A percentile compares a stretch with the other conserved stretches of the same genome.
Evolutionary conservation across 2,797 vertebrate species (phyloP).

Genomic region (Gymnoscopelus microlampas): DNA sequence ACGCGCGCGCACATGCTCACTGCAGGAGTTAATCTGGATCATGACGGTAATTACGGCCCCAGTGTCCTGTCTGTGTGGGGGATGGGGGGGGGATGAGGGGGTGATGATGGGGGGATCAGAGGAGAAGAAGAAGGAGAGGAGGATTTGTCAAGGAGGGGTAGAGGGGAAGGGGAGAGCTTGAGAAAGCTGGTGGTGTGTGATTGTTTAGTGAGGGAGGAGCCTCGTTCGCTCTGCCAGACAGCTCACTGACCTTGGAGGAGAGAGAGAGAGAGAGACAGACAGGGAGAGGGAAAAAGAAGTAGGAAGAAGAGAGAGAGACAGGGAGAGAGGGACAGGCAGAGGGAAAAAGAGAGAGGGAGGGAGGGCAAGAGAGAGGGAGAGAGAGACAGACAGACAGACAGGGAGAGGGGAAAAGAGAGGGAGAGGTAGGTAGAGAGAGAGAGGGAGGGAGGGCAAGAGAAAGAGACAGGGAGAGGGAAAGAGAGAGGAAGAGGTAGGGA

Average conservation of each 20-base stretch:
- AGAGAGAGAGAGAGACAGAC: slow-evolving; percentile 42
- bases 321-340: neutral
- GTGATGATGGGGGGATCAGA: neutral
- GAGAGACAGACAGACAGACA: neutral
- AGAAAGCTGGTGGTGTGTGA: neutral
- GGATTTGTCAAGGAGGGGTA: neutral
- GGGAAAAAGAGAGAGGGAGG: slow-evolving; percentile 2
- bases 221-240: slow-evolving; percentile 36
- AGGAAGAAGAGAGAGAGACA: neutral
- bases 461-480: neutral
- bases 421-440: slow-evolving; percentile 34
- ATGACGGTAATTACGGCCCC: slow-evolving; percentile 68
- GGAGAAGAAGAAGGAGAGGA: neutral
- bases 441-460: neutral
- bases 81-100: slow-evolving; percentile 13
- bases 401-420: slow-evolving; percentile 29
- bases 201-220: slow-evolving; percentile 5
- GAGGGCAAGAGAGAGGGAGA: neutral
- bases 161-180: neutral
- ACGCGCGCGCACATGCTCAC: slow-evolving; percentile 48
- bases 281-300: slow-evolving; percentile 26
- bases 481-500: slow-evolving; percentile 5
- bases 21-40: slow-evolving; percentile 78
- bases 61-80: slow-evolving; percentile 44
- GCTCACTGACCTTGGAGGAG: slow-evolving; percentile 73